Evolutionary conservation across 2,113 vertebrate genomes (phyloP).

Genomic region (Cyanoderma ruficeps): DNA sequence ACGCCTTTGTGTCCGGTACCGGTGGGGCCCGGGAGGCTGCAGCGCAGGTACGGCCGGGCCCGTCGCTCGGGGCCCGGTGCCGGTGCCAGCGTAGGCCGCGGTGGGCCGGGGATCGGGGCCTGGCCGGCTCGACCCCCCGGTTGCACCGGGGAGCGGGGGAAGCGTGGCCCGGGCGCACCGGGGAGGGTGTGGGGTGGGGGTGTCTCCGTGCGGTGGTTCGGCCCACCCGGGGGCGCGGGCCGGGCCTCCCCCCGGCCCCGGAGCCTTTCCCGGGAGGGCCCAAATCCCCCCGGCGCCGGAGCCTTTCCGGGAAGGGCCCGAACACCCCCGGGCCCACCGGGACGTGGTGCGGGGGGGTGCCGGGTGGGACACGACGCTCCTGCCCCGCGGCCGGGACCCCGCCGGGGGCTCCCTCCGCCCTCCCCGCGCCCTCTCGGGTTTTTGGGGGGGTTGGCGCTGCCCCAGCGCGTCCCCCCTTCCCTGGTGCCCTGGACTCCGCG

Average conservation of each 20-base stretch:
- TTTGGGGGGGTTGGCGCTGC: background rate
- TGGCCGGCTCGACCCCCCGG: background rate
- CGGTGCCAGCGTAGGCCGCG: background rate
- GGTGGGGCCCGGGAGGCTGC: background rate
- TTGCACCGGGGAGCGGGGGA: background rate
- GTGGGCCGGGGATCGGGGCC: background rate
- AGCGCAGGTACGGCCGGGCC: background rate
- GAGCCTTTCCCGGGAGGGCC: background rate
- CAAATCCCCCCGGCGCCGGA: constrained; percentile 18
- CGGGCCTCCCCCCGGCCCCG: background rate
- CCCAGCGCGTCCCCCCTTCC: background rate
- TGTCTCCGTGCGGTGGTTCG: background rate
- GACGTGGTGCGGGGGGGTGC: background rate
- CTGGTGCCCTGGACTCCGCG: background rate
- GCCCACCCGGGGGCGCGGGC: background rate
- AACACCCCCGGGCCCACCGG: constrained; percentile 60
- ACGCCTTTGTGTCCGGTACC: background rate
- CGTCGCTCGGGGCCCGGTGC: background rate
- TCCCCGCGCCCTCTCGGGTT: background rate
- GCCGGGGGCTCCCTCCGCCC: background rate
- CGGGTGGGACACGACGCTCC: background rate
- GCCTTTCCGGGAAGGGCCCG: background rate
- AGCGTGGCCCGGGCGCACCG: background rate
- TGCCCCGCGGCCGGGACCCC: background rate
- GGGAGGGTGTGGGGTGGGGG: background rate